Base-by-base conservation (phyloP, 2,888 invertebrate species). In the Dascillus cervinus region DNA sequence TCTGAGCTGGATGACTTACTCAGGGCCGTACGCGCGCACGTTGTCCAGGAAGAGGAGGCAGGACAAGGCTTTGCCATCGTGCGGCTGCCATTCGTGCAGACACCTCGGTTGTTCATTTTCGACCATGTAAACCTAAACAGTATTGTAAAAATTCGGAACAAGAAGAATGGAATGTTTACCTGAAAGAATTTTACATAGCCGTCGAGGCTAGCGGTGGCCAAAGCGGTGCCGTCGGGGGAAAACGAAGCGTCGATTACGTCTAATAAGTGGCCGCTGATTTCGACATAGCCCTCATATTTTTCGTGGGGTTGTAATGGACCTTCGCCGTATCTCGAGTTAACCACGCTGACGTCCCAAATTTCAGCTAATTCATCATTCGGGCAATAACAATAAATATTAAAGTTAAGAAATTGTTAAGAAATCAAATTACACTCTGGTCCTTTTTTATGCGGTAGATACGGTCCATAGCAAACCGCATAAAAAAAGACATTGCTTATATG, bases 1-100 rank as follows among this genome's bases (percentile, higher is more conserved):
- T n/a, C n/a, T n/a, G n/a, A n/a, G n/a, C n/a, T n/a, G n/a, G n/a
- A n/a, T 9, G 33, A 73, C 81, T 77, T 64, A 85, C 85, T 85
- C 84, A 0, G 81, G 71, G 38, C 75, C 74, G 38, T 79, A 82
- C 53, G 82, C 79, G 52, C 85, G 83, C 55, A 90, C 82, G 64
- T 95, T 89, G 64, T 96, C 96, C 3, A 96, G 72, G 66, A 96
- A 96, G 65, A 89, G 85, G n/a, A 96, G 72, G 12, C 82, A 86
- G 17, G 86, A 85, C 34, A 96, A 75, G 0, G 91, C 82, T 53
- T 82, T 79, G 3, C 91, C 91, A 22, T 76, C 82, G 59, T 96
- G 95, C 1, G 96, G 95, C 56, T 79, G 77, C 95, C 96, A 94
- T 56, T 88, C 79, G 68, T 95, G 91, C 40, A 95, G 69, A 64